phyloP scores from a whole-genome alignment of 2,797 vertebrate species.

The Poeciliopsis turneri region DNA sequence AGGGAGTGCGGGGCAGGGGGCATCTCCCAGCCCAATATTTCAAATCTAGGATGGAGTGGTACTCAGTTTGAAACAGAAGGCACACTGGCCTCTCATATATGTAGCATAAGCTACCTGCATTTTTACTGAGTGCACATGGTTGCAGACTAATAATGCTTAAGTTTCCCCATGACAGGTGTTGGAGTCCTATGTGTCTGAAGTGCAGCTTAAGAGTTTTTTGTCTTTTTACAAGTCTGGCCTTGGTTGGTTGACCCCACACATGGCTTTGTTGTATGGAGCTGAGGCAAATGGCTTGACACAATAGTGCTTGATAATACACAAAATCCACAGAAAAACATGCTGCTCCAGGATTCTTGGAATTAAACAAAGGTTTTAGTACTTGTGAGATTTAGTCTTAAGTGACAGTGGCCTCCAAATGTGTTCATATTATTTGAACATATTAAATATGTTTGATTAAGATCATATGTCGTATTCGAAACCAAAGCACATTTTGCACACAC shows the following conservation, averaged over 20 bases:
- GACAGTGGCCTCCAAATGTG: background rate
- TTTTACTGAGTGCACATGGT: constrained; percentile 60
- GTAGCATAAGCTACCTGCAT: constrained; percentile 43
- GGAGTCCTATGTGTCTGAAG: constrained; percentile 68
- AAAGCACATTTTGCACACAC: background rate
- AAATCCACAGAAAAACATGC: constrained; percentile 41
- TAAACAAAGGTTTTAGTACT: constrained; percentile 8
- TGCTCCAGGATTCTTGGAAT: constrained; percentile 35
- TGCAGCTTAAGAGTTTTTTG: constrained; percentile 65
- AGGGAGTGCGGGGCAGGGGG: constrained; percentile 19
- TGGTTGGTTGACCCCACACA: constrained; percentile 69
- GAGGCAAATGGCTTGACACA: constrained; percentile 60
- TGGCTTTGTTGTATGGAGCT: constrained; percentile 71
- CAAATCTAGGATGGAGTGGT: constrained; percentile 65
- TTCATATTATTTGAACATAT: background rate
- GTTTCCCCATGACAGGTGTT: constrained; percentile 76
- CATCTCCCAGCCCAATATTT: constrained; percentile 74
- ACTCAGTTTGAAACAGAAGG: constrained; percentile 43
- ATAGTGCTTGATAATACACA: constrained; percentile 50
- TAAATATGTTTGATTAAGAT: background rate
- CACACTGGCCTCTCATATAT: constrained; percentile 41
- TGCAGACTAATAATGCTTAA: constrained; percentile 62
- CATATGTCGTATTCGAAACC: background rate
- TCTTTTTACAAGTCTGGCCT: constrained; percentile 67
- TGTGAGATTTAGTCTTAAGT: background rate